phyloP scores from a whole-genome alignment of 2,888 invertebrate species.

The Drosophila yooni region DNA sequence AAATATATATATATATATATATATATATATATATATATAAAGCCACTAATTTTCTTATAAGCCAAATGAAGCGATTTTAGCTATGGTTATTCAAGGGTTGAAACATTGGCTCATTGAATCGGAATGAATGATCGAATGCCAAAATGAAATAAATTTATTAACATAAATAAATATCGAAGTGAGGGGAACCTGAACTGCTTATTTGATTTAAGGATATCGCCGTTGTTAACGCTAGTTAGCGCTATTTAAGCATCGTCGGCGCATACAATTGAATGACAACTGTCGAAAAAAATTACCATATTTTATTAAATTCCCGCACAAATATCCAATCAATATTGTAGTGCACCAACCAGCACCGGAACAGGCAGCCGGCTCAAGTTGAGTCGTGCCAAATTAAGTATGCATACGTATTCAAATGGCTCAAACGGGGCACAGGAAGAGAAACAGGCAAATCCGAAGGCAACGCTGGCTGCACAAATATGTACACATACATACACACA shows the following conservation, averaged over 20 bases:
- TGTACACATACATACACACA: slow-evolving; percentile 34
- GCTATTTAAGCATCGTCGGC: slow-evolving; percentile 39
- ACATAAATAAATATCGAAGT: not conserved
- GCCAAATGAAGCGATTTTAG: not conserved
- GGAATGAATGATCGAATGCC: not conserved
- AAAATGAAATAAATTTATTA: not conserved
- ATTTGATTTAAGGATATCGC: not conserved
- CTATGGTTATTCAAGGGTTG: not conserved
- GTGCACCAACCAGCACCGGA: slow-evolving; percentile 58
- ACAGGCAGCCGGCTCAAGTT: slow-evolving; percentile 43
- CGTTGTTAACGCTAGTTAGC: slow-evolving; percentile 43
- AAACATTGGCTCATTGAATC: not conserved
- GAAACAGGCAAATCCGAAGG: slow-evolving; percentile 40
- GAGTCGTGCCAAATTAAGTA: slow-evolving; percentile 75
- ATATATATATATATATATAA: too few relatives aligned
- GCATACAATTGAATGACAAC: slow-evolving; percentile 59
- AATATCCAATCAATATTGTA: slow-evolving; percentile 81
- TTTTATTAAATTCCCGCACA: slow-evolving; percentile 79
- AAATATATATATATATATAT: too few relatives aligned
- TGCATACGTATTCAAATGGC: slow-evolving; percentile 80
- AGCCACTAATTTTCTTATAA: not conserved
- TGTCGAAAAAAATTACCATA: slow-evolving; percentile 74
- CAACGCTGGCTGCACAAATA: slow-evolving; percentile 36
- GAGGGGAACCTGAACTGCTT: not conserved
- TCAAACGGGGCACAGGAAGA: slow-evolving; percentile 30